A percentile compares a stretch with the other conserved stretches of the same genome.
phyloP scores from a whole-genome alignment of 2,113 vertebrate species.

The Prionailurus viverrinus region DNA sequence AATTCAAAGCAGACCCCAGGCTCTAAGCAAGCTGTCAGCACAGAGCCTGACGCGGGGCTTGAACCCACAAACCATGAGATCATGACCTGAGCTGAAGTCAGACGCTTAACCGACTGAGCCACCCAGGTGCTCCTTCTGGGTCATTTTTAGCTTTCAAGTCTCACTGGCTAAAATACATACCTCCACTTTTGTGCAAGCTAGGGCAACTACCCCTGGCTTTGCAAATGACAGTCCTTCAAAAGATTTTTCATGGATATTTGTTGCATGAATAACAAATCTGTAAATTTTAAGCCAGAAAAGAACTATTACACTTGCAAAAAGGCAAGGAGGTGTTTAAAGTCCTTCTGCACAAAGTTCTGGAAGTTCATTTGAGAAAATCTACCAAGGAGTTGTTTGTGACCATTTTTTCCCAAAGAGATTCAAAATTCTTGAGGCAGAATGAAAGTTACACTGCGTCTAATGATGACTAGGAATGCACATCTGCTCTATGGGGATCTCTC shows the following conservation, averaged over 20 bases:
- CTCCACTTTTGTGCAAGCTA: conserved; percentile 5
- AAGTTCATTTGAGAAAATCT: conserved; percentile 52
- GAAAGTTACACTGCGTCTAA: neutral
- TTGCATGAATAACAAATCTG: conserved; percentile 48
- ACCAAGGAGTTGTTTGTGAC: conserved; percentile 41
- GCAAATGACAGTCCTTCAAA: conserved; percentile 59
- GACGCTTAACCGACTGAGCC: too few species aligned
- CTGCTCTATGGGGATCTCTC: neutral
- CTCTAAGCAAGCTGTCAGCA: too few species aligned
- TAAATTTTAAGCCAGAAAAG: conserved; percentile 66
- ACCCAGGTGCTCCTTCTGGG: neutral
- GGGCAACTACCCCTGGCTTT: neutral
- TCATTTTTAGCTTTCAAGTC: conserved; percentile 11
- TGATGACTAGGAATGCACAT: neutral
- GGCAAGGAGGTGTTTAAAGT: neutral
- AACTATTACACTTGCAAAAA: conserved; percentile 55
- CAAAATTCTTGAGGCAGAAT: conserved; percentile 45
- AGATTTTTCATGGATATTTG: conserved; percentile 49
- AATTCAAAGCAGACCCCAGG: too few species aligned
- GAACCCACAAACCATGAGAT: too few species aligned
- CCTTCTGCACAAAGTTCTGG: conserved; percentile 42
- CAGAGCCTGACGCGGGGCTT: too few species aligned
- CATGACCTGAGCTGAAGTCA: too few species aligned
- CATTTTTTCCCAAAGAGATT: conserved; percentile 55
- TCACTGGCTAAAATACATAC: neutral